Evolutionary conservation across 2,113 vertebrate species (phyloP), one percentile per base, ranked within the genome.

Genomic region (Muntiacus muntjak): DNA sequence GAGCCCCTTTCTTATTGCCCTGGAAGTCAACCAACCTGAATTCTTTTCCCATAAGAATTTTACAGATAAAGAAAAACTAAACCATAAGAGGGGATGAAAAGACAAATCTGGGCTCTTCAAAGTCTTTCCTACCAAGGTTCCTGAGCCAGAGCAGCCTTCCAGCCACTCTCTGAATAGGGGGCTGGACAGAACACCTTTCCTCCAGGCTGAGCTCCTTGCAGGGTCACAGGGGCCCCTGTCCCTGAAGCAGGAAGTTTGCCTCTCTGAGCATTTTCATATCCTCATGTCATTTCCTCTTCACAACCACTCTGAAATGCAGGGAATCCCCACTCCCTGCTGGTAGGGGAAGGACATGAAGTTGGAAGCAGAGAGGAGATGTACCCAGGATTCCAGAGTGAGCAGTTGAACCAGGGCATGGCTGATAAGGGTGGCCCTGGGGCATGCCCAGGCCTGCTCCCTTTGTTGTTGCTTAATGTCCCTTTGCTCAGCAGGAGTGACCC

Each of bases 91-190:
- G n/a, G 26, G 26, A 50, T 7, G 28, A n/a, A n/a, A 64, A 6
- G n/a, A 83, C 57, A 67, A 40, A 60, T 43, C 19, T 40, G 52
- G 19, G 36, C 40, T 23, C 85, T 83, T 60, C 17, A 4, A 55
- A 74, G 74, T 74, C 87, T 86, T 91, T 43, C 81, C 76, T 36
- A 33, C 8, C 4, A 19, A 1, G 62, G 15, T 36, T 3, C 26
- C 86, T 36, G 74, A 62, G 40, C 33, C 74, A 81, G 26, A 71
- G 71, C 14, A 26, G 6, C 43, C 81, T 45, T 30, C 81, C 3
- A 7, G 43, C 43, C 1, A 2, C 9, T 47, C 52, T 9, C 76
- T 0, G 0, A 6, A n/a, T 17, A 2, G 0, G 23, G 19, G 50
- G 13, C 79, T 76, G 28, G 16, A 40, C 4, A 6, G 17, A 57